Evolutionary conservation across 2,888 invertebrate genomes (phyloP).

Genomic region (Deroplatys truncata): DNA sequence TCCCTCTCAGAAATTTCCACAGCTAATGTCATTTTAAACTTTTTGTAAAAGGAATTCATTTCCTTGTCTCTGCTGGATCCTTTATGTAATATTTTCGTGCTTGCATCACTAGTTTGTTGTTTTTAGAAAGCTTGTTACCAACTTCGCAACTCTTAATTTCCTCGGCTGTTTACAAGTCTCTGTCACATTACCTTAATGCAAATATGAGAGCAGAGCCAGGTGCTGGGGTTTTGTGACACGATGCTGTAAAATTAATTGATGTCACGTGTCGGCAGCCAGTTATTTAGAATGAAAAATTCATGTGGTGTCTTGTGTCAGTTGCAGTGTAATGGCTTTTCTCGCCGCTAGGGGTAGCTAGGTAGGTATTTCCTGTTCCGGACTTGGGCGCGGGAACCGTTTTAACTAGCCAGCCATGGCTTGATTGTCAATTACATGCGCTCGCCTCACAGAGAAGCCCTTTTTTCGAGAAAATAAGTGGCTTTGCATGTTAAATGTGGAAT

Average conservation of each 20-base stretch:
- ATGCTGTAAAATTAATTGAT: neutral
- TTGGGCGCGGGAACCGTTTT: neutral
- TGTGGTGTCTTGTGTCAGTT: neutral
- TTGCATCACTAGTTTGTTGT: neutral
- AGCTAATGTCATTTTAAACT: no score
- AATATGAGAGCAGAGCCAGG: no score
- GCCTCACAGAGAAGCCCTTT: neutral
- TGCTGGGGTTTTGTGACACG: neutral
- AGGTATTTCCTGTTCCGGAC: neutral
- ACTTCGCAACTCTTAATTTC: neutral
- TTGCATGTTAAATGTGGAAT: neutral
- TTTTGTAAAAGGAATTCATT: no score
- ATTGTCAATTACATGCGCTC: neutral
- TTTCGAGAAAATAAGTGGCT: neutral
- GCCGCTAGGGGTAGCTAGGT: no score
- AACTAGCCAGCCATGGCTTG: neutral
- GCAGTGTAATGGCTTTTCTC: neutral
- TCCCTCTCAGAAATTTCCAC: no score
- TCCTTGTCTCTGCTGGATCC: no score
- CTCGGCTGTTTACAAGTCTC: neutral
- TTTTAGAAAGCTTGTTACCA: neutral
- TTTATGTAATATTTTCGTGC: no score
- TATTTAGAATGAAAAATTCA: neutral
- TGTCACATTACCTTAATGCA: neutral
- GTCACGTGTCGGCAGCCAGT: neutral